Evolutionary conservation across 2,113 vertebrate species (phyloP).

Genomic region (Megaceryle torquata): DNA sequence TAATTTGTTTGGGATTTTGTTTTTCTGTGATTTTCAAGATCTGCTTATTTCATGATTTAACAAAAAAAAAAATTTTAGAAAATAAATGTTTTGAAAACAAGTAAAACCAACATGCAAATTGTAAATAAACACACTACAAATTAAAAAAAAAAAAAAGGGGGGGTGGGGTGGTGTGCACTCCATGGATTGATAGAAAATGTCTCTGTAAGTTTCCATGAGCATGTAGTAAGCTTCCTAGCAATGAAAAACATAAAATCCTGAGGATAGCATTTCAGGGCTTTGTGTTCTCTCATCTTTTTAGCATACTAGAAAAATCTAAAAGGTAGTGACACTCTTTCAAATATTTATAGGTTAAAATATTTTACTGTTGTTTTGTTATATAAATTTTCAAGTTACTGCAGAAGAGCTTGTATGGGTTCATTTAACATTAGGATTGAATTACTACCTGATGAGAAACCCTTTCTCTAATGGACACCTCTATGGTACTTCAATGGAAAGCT

Average conservation of each 20-base stretch:
- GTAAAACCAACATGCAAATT: rapidly evolving
- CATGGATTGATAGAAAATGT: not conserved
- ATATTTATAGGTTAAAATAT: not conserved
- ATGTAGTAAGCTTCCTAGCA: not conserved
- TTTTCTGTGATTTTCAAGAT: not conserved
- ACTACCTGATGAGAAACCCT: not conserved
- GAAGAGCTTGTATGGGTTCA: not conserved
- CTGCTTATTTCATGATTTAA: not conserved
- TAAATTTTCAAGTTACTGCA: not conserved
- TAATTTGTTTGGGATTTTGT: not conserved
- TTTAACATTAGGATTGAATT: not conserved
- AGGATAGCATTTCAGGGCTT: not conserved
- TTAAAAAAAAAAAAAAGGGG: not conserved
- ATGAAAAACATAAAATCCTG: not conserved
- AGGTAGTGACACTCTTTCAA: not conserved
- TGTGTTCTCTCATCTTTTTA: not conserved
- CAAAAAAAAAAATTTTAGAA: no score
- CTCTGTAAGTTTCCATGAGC: not conserved
- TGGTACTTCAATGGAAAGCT: not conserved
- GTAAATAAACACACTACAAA: not conserved
- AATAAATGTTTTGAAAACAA: not conserved
- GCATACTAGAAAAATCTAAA: not conserved
- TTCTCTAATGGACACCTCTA: not conserved
- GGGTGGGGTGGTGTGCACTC: rapidly evolving
- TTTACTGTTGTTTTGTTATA: not conserved